phyloP scores from a whole-genome alignment of 2,888 invertebrate genomes.

The Sphaeridia pumilis region DNA sequence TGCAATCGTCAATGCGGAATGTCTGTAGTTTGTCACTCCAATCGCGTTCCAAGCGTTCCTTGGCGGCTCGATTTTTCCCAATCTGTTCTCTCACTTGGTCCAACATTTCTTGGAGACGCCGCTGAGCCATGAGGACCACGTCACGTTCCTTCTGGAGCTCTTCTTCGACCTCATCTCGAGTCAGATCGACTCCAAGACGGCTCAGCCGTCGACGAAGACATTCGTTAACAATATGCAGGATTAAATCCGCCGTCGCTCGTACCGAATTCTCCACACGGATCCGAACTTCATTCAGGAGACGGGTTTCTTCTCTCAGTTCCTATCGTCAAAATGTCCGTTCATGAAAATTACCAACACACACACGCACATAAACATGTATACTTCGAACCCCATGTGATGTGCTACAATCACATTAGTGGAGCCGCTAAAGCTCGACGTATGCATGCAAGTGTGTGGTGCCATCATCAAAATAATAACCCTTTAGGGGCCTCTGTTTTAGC shows the following conservation, averaged over 20 bases:
- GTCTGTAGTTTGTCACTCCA: constrained; percentile 83
- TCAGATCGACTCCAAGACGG: constrained; percentile 59
- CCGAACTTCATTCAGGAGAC: constrained; percentile 29
- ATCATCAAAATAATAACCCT: no score
- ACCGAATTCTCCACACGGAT: constrained; percentile 33
- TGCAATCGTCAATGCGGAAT: constrained; percentile 59
- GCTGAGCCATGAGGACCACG: constrained; percentile 29
- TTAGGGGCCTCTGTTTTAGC: no score
- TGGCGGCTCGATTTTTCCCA: constrained; percentile 62
- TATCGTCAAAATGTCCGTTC: not conserved
- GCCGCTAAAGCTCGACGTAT: no score
- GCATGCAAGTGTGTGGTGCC: no score
- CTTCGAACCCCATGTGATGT: not conserved
- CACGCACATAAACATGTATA: not conserved
- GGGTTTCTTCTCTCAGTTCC: constrained; percentile 33
- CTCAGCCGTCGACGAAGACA: constrained; percentile 59
- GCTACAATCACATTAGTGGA: no score
- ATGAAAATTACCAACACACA: not conserved
- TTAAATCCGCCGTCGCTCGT: constrained; percentile 33
- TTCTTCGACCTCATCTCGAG: constrained; percentile 62
- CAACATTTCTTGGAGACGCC: constrained; percentile 28
- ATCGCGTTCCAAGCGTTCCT: constrained; percentile 71
- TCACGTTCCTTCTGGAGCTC: constrained; percentile 52
- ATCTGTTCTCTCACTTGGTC: constrained; percentile 56
- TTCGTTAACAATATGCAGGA: constrained; percentile 52